Evolutionary conservation across 2,888 invertebrate species (phyloP).

Genomic region (Agelastica alni): DNA sequence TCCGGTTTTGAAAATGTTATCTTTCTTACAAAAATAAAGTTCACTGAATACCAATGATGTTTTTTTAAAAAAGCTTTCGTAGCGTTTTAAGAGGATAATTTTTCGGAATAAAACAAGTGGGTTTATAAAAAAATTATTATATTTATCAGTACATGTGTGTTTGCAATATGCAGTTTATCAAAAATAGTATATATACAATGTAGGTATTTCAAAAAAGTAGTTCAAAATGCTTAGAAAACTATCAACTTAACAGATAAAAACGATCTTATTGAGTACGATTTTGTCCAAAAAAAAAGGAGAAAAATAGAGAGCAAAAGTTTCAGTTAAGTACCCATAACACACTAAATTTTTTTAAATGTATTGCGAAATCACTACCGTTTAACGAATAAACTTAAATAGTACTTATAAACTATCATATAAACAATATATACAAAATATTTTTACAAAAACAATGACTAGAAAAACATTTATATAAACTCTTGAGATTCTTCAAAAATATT

Average conservation of each 20-base stretch:
- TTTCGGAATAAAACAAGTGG: not conserved
- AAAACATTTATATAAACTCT: slow-evolving; percentile 50
- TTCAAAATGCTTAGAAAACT: slow-evolving; percentile 27
- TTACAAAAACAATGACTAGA: slow-evolving; percentile 54
- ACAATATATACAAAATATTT: slow-evolving; percentile 48
- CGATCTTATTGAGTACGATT: slow-evolving; percentile 32
- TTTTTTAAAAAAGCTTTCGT: too few relatives aligned
- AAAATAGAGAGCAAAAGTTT: slow-evolving; percentile 32
- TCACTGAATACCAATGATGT: too few relatives aligned
- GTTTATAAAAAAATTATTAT: slow-evolving; percentile 7
- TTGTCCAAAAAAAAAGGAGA: slow-evolving; percentile 31
- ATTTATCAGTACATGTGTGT: slow-evolving; percentile 30
- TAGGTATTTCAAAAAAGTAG: slow-evolving; percentile 22
- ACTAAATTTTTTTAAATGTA: slow-evolving; percentile 18
- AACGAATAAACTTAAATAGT: slow-evolving; percentile 19
- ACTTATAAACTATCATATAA: slow-evolving; percentile 41
- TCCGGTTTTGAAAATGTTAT: too few relatives aligned
- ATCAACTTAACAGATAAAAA: slow-evolving; percentile 28
- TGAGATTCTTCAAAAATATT: slow-evolving; percentile 42
- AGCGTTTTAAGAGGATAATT: too few relatives aligned
- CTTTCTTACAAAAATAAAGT: too few relatives aligned
- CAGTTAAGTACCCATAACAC: slow-evolving; percentile 18
- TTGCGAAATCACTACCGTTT: slow-evolving; percentile 11
- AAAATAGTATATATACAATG: slow-evolving; percentile 36
- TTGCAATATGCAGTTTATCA: slow-evolving; percentile 34